Conservation (phyloP, 2,113 vertebrate species). For the Canis aureus region DNA sequence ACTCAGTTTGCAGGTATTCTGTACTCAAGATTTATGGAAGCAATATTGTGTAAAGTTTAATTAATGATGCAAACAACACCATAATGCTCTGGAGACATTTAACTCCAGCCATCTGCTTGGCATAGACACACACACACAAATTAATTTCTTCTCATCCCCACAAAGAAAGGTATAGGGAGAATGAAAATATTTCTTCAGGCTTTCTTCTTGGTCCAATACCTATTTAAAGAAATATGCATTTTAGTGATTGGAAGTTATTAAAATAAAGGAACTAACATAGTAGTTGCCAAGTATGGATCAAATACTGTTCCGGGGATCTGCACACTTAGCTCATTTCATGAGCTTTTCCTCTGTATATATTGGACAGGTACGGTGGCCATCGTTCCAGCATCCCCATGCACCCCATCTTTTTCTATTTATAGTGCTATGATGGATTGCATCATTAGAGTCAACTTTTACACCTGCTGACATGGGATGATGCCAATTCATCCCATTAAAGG, state of each 20-base stretch:
- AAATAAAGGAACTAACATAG: not conserved
- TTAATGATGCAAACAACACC: not conserved
- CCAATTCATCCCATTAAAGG: not conserved
- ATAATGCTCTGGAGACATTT: not conserved
- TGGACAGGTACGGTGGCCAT: rapidly evolving
- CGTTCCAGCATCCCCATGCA: rapidly evolving
- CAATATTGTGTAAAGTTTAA: not conserved
- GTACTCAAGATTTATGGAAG: not conserved
- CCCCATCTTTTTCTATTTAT: too few species aligned
- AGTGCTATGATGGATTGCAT: rapidly evolving
- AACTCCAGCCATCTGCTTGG: not conserved
- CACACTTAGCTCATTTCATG: not conserved
- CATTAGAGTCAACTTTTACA: rapidly evolving
- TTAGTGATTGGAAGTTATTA: not conserved
- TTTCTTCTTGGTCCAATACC: not conserved
- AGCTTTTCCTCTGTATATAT: rapidly evolving
- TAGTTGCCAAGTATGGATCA: too few species aligned
- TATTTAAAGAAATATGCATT: not conserved
- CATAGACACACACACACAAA: not conserved
- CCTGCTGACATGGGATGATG: too few species aligned
- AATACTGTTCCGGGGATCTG: too few species aligned
- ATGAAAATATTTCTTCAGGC: not conserved
- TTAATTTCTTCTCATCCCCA: not conserved
- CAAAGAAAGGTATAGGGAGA: not conserved
- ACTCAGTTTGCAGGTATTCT: not conserved